Evolutionary conservation across 2,797 vertebrate genomes (phyloP).

Genomic region (Sciurus vulgaris): DNA sequence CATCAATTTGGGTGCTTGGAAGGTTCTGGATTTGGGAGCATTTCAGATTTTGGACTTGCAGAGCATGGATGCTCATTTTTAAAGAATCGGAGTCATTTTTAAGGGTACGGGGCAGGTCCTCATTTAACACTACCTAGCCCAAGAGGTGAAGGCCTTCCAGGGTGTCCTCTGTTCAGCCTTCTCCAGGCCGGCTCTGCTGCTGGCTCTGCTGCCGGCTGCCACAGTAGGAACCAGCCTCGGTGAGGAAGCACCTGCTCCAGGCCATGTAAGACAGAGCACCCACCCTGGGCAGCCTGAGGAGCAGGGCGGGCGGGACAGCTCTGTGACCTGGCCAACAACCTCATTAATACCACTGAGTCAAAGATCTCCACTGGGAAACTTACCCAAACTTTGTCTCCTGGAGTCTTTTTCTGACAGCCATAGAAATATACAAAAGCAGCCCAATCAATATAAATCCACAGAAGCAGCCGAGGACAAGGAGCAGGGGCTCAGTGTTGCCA

Average conservation of each 20-base stretch:
- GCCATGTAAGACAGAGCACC: background rate
- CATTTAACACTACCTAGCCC: background rate
- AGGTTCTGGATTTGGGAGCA: background rate
- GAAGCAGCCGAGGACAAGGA: conserved; percentile 90
- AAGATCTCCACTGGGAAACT: conserved; percentile 70
- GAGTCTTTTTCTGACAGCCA: conserved; percentile 90
- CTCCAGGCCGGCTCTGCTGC: background rate
- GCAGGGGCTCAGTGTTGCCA: conserved; percentile 86
- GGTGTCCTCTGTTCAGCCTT: background rate
- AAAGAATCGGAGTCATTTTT: background rate
- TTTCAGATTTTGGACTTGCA: background rate
- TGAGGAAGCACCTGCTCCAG: background rate
- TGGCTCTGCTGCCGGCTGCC: background rate
- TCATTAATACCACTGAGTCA: background rate
- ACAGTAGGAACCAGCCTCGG: background rate
- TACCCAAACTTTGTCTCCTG: conserved; percentile 92
- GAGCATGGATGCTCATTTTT: background rate
- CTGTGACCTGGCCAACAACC: fast-evolving
- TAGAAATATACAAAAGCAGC: conserved; percentile 89
- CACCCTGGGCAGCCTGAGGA: background rate
- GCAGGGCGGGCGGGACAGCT: no score
- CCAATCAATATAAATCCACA: conserved; percentile 90
- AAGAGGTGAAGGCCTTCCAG: background rate
- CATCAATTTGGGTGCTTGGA: background rate
- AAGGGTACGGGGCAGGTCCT: background rate